These are phyloP conservation scores for Saccopteryx leptura DNA, from an alignment of 2,113 vertebrate genomes.

Conservation along the genomic window DNA sequence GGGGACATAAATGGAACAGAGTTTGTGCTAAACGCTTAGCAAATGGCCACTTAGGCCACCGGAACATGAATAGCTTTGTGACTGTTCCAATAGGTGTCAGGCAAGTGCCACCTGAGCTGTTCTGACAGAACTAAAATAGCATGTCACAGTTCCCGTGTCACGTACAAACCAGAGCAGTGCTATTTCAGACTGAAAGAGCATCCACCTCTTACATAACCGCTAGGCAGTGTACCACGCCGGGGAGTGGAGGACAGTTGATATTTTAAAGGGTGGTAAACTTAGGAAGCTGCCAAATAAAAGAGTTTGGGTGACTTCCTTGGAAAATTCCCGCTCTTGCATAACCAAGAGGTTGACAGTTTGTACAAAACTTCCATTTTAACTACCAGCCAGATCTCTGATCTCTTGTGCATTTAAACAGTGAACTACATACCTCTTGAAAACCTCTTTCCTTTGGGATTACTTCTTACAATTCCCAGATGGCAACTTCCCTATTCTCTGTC, in stretches of 20 bases:
- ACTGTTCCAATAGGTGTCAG: conserved; percentile 82
- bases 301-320: not conserved
- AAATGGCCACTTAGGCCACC: not conserved
- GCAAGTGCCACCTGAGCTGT: conserved; percentile 71
- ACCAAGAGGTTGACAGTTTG: not conserved
- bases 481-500: not conserved
- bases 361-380: conserved; percentile 13
- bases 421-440: not conserved
- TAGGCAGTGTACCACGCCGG: not conserved
- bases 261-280: not conserved
- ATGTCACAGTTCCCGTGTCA: not conserved
- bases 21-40: not conserved
- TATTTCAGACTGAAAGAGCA: conserved; percentile 39
- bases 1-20: not conserved
- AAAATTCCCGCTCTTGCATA: not conserved
- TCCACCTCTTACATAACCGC: conserved; percentile 26
- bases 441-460: not conserved
- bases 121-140: conserved; percentile 53
- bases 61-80: not conserved
- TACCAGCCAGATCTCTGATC: not conserved
- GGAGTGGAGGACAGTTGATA: not conserved
- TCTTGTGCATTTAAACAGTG: conserved; percentile 14
- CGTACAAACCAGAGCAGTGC: not conserved
- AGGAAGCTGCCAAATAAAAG: not conserved
- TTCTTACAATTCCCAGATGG: conserved; percentile 12